phyloP scores from a whole-genome alignment of 2,797 vertebrate genomes.

The Rhodeus uyekii region DNA sequence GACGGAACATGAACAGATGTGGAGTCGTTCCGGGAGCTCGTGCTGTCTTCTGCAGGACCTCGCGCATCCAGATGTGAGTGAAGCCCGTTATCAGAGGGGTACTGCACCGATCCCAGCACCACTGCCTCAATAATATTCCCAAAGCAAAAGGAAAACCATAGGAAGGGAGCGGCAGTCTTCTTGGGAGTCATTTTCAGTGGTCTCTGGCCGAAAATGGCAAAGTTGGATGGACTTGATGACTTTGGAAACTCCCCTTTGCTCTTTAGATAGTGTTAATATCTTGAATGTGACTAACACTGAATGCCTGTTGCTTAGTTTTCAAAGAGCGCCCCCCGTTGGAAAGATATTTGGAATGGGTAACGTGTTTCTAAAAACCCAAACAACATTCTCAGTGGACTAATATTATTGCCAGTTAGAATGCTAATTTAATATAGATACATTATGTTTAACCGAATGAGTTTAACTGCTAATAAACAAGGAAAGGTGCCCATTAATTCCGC shows the following conservation, averaged over 20 bases:
- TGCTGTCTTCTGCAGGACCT: slow-evolving; percentile 45
- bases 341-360: not conserved
- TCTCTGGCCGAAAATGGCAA: slow-evolving; percentile 70
- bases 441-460: not conserved
- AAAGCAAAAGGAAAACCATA: slow-evolving; percentile 80
- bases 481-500: not conserved
- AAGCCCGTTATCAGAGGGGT: slow-evolving; percentile 53
- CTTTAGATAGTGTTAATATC: slow-evolving; percentile 75
- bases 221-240: slow-evolving; percentile 75
- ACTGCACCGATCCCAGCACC: slow-evolving; percentile 60
- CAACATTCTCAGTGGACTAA: not conserved
- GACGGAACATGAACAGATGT: slow-evolving; percentile 60
- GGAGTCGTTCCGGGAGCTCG: slow-evolving; percentile 57
- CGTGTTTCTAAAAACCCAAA: not conserved
- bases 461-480: not conserved
- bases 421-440: not conserved
- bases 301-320: slow-evolving; percentile 53
- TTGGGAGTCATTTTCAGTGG: slow-evolving; percentile 79
- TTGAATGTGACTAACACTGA: slow-evolving; percentile 57
- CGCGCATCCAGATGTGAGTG: slow-evolving; percentile 59
- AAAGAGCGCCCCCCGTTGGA: slow-evolving; percentile 58
- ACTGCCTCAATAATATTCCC: slow-evolving; percentile 76
- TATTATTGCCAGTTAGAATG: not conserved
- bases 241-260: slow-evolving; percentile 80
- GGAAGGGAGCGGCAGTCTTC: slow-evolving; percentile 78